Evolutionary conservation across 2,797 vertebrate species (phyloP).

Genomic region (Zenarchopterus dispar): DNA sequence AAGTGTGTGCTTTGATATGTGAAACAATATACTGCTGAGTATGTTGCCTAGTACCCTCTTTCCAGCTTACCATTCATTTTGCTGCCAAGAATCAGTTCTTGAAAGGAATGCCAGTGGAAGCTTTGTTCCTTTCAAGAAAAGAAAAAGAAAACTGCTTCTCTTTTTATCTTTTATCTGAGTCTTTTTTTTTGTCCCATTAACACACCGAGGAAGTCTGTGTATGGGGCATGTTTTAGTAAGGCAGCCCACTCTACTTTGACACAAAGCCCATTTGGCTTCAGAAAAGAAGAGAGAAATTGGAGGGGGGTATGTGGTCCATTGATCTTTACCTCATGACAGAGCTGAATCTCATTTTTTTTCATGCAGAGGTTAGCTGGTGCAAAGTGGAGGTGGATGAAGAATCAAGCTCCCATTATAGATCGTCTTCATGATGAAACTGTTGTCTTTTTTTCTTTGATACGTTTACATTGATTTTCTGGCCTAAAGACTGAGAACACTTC

Average conservation of each 20-base stretch:
- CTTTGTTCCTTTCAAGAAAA: constrained; percentile 39
- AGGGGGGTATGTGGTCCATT: constrained; percentile 45
- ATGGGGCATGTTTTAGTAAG: constrained; percentile 21
- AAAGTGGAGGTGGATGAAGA: constrained; percentile 45
- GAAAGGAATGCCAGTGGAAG: constrained; percentile 46
- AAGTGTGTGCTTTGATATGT: constrained; percentile 28
- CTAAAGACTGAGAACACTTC: constrained; percentile 13
- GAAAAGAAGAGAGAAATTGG: constrained; percentile 13
- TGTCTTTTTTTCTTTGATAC: constrained; percentile 31
- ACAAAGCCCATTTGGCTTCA: constrained; percentile 19
- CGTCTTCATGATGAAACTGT: constrained; percentile 38
- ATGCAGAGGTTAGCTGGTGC: constrained; percentile 55
- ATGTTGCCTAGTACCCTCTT: constrained; percentile 51
- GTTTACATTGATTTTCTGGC: constrained; percentile 35
- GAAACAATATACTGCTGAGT: constrained; percentile 62
- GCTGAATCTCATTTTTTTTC: constrained; percentile 60
- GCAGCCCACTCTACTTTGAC: constrained; percentile 32
- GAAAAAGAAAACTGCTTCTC: constrained; percentile 15
- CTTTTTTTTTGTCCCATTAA: constrained; percentile 22
- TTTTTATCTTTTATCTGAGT: constrained; percentile 35
- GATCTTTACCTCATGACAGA: constrained; percentile 54
- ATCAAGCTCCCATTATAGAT: constrained; percentile 61
- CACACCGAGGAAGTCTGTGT: neutral
- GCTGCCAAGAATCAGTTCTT: constrained; percentile 56
- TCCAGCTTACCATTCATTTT: constrained; percentile 52